phyloP scores from a whole-genome alignment of 1,140 invertebrate genomes.

The Patella vulgata region DNA sequence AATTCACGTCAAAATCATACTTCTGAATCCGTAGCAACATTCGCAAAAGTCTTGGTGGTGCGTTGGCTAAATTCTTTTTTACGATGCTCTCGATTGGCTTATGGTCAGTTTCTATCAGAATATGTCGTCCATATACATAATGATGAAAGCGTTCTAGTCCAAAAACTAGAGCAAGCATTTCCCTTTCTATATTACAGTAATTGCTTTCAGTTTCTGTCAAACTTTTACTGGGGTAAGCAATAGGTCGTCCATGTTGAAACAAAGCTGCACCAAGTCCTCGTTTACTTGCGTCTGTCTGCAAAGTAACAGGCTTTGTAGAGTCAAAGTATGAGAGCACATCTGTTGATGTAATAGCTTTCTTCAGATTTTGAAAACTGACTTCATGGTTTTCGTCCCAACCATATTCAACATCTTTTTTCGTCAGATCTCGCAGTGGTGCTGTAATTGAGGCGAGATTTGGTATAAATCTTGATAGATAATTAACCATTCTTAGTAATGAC shows the following conservation, averaged over 20 bases:
- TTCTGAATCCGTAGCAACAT: constrained; percentile 35
- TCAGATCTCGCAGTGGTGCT: constrained; percentile 20
- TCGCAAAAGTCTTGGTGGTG: constrained; percentile 32
- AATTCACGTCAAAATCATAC: constrained; percentile 43
- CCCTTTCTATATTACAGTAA: constrained; percentile 64
- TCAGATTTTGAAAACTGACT: constrained; percentile 21
- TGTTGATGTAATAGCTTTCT: constrained; percentile 8
- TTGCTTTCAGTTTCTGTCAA: constrained; percentile 55
- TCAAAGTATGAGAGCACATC: constrained; percentile 27
- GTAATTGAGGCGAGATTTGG: constrained; percentile 27
- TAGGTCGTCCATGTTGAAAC: constrained; percentile 63
- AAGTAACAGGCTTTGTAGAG: constrained; percentile 13
- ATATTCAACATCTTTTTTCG: constrained; percentile 30
- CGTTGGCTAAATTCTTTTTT: constrained; percentile 26
- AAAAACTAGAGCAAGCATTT: constrained; percentile 68
- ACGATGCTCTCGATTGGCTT: constrained; percentile 35
- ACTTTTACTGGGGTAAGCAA: constrained; percentile 65
- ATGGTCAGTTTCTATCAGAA: no score
- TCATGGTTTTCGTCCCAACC: constrained; percentile 19
- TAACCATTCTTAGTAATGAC: constrained; percentile 61
- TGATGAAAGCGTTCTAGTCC: constrained; percentile 69
- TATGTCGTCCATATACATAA: constrained; percentile 59
- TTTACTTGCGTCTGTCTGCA: constrained; percentile 34
- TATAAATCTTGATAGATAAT: constrained; percentile 60
- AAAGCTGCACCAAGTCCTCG: constrained; percentile 64